Evolutionary conservation across 2,888 invertebrate genomes (phyloP).

Genomic region (Dexiosoma caninum): DNA sequence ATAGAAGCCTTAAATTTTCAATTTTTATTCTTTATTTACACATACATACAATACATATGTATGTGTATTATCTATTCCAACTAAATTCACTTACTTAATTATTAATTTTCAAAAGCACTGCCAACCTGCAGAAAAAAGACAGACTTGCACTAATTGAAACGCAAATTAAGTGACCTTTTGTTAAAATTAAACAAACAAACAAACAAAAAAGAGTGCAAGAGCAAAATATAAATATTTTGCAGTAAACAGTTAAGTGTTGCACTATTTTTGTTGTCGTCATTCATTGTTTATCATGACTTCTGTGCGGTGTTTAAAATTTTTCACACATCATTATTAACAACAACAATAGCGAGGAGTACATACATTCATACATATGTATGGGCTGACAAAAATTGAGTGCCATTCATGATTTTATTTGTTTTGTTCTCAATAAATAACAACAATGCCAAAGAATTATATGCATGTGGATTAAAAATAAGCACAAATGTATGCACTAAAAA

Average conservation of each 20-base stretch:
- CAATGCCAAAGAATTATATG: neutral
- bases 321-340: constrained; percentile 44
- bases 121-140: neutral
- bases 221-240: neutral
- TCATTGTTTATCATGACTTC: constrained; percentile 47
- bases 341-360: too few species aligned
- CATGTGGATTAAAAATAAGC: too few species aligned
- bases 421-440: constrained; percentile 7
- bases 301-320: constrained; percentile 29
- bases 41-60: too few species aligned
- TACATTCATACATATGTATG: too few species aligned
- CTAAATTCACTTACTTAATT: neutral
- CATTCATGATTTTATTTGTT: neutral
- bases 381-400: constrained; percentile 2
- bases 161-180: constrained; percentile 33
- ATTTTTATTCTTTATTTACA: constrained; percentile 24
- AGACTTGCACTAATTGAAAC: neutral
- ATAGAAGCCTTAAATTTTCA: neutral
- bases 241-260: neutral
- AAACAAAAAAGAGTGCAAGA: neutral
- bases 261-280: constrained; percentile 2
- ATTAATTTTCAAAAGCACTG: neutral
- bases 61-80: too few species aligned
- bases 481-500: neutral
- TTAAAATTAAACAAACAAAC: neutral